phyloP scores from a whole-genome alignment of 2,888 invertebrate species.

The Subacronicta megacephala region DNA sequence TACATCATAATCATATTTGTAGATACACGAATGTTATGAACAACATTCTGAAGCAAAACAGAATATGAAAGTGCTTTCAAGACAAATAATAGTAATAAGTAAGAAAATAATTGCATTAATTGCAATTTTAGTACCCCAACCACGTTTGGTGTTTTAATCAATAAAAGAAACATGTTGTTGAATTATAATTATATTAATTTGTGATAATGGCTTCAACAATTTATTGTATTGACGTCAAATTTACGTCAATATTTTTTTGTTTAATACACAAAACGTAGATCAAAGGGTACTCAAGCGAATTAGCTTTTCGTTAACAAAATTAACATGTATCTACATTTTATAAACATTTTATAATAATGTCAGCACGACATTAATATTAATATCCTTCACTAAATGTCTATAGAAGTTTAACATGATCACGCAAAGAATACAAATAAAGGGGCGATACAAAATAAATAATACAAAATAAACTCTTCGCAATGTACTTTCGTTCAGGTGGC shows the following conservation, averaged over 20 bases:
- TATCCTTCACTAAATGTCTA: conserved; percentile 40
- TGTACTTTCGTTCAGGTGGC: conserved; percentile 50
- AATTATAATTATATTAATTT: conserved; percentile 23
- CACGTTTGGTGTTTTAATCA: conserved; percentile 32
- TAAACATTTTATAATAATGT: conserved; percentile 24
- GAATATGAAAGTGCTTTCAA: conserved; percentile 40
- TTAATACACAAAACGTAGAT: conserved; percentile 14
- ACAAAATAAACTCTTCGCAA: conserved; percentile 43
- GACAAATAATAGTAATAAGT: conserved; percentile 39
- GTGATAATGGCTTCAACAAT: conserved; percentile 24
- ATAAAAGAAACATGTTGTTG: conserved; percentile 17
- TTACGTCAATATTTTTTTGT: conserved; percentile 2
- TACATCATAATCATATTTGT: conserved; percentile 48
- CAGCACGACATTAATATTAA: conserved; percentile 27
- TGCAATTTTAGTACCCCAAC: conserved; percentile 29
- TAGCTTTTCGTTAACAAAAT: conserved; percentile 34
- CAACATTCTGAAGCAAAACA: conserved; percentile 39
- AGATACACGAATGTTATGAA: conserved; percentile 36
- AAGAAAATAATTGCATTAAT: conserved; percentile 38
- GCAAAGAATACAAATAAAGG: conserved; percentile 39
- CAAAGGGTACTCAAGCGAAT: conserved; percentile 46
- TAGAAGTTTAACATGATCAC: conserved; percentile 38
- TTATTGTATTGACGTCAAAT: conserved; percentile 18
- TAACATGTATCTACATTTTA: conserved; percentile 4
- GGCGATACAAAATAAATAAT: conserved; percentile 31